Conservation (phyloP, 2,797 vertebrate species). For the Coracias cyanogaster region DNA sequence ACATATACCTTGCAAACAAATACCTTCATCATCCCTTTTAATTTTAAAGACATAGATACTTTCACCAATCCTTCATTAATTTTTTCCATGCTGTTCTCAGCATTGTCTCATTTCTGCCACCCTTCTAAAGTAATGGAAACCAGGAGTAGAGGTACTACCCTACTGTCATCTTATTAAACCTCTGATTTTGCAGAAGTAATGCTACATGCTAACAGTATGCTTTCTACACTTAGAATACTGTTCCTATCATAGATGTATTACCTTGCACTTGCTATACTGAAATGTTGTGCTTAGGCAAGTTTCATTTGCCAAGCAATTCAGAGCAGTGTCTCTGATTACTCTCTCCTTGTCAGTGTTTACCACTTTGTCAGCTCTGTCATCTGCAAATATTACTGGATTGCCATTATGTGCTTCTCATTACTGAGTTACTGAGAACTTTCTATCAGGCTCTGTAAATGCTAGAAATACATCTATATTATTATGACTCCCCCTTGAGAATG, state of each 20-base stretch:
- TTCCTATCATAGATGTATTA: background rate
- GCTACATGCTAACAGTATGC: background rate
- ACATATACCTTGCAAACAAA: background rate
- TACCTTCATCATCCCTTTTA: background rate
- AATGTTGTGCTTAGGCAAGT: background rate
- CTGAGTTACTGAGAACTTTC: background rate
- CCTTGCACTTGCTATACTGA: background rate
- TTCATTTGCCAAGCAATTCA: background rate
- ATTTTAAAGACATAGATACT: background rate
- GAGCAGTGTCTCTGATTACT: background rate
- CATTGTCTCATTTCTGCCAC: background rate
- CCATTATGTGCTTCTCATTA: background rate
- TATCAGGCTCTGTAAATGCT: background rate
- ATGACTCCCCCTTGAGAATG: background rate
- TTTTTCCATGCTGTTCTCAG: background rate
- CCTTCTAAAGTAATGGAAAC: background rate
- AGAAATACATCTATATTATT: background rate
- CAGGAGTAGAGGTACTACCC: background rate
- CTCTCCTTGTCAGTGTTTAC: background rate
- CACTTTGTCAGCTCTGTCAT: background rate
- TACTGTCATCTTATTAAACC: background rate
- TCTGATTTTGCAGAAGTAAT: background rate
- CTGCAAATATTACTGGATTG: background rate
- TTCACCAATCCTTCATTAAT: background rate
- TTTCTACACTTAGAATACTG: background rate